Percentiles rank a stretch among this genome's conserved stretches.
Evolutionary conservation across 2,113 vertebrate genomes (phyloP).

Genomic region (Stegostoma tigrinum): DNA sequence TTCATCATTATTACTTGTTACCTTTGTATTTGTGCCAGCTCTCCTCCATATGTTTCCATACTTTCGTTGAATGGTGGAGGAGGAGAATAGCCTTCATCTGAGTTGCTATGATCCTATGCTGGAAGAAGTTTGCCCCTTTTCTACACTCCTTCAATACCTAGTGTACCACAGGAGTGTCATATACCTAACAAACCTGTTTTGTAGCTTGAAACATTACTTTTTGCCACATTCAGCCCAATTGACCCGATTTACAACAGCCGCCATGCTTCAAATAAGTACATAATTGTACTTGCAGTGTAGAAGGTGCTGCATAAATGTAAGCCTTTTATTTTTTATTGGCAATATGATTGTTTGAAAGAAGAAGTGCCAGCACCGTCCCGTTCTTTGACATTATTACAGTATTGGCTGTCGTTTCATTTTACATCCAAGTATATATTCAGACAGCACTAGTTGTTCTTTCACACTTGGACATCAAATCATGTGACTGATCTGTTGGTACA

Average conservation of each 20-base stretch:
- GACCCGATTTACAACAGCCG: not conserved
- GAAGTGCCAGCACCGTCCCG: not conserved
- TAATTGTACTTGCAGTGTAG: not conserved
- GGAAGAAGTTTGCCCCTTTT: not conserved
- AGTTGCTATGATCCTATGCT: not conserved
- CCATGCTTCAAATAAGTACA: not conserved
- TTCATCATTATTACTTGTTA: not conserved
- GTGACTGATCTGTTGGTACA: not conserved
- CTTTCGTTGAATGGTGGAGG: no score
- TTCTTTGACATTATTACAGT: not conserved
- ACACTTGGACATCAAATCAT: not conserved
- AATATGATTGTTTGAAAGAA: not conserved
- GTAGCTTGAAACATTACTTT: not conserved
- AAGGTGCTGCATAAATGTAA: not conserved
- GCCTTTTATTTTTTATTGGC: not conserved
- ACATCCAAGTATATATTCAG: not conserved
- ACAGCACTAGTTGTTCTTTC: slow-evolving; percentile 28
- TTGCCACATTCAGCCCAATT: not conserved
- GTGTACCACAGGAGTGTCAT: not conserved
- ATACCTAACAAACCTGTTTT: not conserved
- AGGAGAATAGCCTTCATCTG: no score
- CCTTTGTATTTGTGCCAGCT: not conserved
- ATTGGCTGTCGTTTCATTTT: not conserved
- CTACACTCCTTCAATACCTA: not conserved
- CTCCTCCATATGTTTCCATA: no score